phyloP scores from a whole-genome alignment of 2,113 vertebrate genomes.

The Leptobrachium ailaonicum region DNA sequence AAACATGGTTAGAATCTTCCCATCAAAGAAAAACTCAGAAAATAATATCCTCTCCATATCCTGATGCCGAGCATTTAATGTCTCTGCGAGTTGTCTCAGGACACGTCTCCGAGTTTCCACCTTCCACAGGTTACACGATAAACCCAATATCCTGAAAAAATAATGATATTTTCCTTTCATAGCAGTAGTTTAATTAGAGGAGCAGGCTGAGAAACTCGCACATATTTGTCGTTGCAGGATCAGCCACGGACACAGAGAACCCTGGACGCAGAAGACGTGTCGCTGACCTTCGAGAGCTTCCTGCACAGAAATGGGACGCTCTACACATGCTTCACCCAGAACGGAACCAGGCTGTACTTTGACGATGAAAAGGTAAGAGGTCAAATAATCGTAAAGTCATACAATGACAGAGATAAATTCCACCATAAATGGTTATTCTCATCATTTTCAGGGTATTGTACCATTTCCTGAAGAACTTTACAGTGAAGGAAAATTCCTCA shows the following conservation, averaged over 20 bases:
- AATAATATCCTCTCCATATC: too few relatives aligned
- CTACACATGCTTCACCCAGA: constrained; percentile 63
- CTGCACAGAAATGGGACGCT: constrained; percentile 60
- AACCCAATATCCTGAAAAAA: too few relatives aligned
- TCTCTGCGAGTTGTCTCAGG: too few relatives aligned
- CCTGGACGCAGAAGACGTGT: constrained; percentile 55
- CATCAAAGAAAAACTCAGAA: too few relatives aligned
- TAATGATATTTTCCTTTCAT: too few relatives aligned
- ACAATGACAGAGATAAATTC: neutral
- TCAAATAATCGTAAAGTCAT: neutral
- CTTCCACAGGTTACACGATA: too few relatives aligned
- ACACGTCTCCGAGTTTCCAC: too few relatives aligned
- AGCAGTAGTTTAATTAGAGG: too few relatives aligned
- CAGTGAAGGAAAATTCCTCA: constrained; percentile 59
- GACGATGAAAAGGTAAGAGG: constrained; percentile 59
- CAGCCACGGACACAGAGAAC: neutral
- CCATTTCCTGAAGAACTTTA: constrained; percentile 61
- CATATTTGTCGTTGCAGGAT: neutral
- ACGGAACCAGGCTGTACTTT: constrained; percentile 61
- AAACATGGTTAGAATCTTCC: too few relatives aligned
- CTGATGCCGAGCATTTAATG: too few relatives aligned
- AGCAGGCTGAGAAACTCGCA: too few relatives aligned
- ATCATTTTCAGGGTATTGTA: constrained; percentile 56
- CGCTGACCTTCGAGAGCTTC: constrained; percentile 65
- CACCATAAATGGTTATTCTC: neutral